Percentiles rank a stretch among this genome's conserved stretches.
These are phyloP conservation scores for Pteruthius melanotis DNA, from an alignment of 2,113 vertebrate species.

Conservation along the genomic window DNA sequence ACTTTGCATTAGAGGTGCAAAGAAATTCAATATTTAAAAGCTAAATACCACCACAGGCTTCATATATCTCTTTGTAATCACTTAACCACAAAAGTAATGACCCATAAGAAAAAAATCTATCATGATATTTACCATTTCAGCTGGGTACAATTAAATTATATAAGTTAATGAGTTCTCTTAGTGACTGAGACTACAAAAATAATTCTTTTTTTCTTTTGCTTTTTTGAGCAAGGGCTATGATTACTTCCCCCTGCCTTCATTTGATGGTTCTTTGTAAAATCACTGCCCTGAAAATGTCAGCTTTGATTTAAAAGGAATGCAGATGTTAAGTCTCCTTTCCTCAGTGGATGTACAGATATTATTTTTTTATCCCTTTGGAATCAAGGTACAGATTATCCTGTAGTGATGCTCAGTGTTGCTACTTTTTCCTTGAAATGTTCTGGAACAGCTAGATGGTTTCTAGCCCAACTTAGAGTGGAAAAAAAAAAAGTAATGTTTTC, in stretches of 20 bases:
- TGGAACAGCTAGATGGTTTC: background rate
- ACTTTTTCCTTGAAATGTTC: background rate
- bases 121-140: constrained; percentile 34
- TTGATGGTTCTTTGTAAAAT: background rate
- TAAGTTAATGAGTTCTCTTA: constrained; percentile 46
- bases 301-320: constrained; percentile 19
- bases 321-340: background rate
- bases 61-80: constrained; percentile 49
- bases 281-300: background rate
- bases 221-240: background rate
- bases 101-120: constrained; percentile 47
- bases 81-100: constrained; percentile 22
- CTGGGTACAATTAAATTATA: constrained; percentile 16
- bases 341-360: background rate
- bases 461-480: background rate
- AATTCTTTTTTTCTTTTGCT: background rate
- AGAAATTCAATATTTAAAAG: constrained; percentile 41
- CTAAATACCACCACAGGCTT: background rate
- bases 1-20: constrained; percentile 10
- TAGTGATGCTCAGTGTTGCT: background rate
- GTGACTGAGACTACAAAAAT: background rate
- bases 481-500: background rate
- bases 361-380: background rate
- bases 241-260: background rate
- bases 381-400: background rate